Conservation (phyloP, 2,797 vertebrate species). For the Semaprochilodus insignis region DNA sequence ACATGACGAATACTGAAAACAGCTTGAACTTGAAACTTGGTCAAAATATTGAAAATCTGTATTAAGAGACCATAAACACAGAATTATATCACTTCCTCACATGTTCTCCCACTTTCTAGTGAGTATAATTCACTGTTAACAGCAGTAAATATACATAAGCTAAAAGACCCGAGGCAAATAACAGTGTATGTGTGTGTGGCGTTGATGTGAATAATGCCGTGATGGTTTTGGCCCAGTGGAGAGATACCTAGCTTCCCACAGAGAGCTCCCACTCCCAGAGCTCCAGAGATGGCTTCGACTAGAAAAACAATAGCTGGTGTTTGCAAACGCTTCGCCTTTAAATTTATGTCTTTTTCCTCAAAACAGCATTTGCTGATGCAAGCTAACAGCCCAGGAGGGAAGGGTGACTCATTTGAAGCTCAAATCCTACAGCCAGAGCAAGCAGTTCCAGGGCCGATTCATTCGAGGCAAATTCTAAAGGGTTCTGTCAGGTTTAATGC, state of each 20-base stretch:
- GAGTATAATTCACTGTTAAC: not conserved
- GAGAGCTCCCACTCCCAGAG: slow-evolving; percentile 35
- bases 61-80: too few relatives aligned
- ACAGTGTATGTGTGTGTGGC: slow-evolving; percentile 4
- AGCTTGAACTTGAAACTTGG: too few relatives aligned
- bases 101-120: not conserved
- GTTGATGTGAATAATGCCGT: slow-evolving; percentile 46
- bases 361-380: slow-evolving; percentile 36
- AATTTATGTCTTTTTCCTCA: slow-evolving; percentile 31
- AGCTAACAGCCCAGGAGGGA: slow-evolving; percentile 21
- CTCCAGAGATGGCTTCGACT: slow-evolving; percentile 33
- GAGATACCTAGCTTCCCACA: slow-evolving; percentile 40
- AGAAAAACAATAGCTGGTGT: slow-evolving; percentile 41
- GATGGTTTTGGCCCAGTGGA: slow-evolving; percentile 44
- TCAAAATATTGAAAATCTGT: too few relatives aligned
- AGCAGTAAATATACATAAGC: not conserved
- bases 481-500: not conserved
- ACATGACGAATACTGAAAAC: too few relatives aligned
- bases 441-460: not conserved
- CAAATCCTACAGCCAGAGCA: not conserved
- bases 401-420: slow-evolving; percentile 37
- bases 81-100: not conserved
- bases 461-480: not conserved
- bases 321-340: slow-evolving; percentile 15
- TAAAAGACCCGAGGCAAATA: not conserved